Evolutionary conservation across 2,113 vertebrate genomes (phyloP).

Genomic region (Odobenus rosmarus): DNA sequence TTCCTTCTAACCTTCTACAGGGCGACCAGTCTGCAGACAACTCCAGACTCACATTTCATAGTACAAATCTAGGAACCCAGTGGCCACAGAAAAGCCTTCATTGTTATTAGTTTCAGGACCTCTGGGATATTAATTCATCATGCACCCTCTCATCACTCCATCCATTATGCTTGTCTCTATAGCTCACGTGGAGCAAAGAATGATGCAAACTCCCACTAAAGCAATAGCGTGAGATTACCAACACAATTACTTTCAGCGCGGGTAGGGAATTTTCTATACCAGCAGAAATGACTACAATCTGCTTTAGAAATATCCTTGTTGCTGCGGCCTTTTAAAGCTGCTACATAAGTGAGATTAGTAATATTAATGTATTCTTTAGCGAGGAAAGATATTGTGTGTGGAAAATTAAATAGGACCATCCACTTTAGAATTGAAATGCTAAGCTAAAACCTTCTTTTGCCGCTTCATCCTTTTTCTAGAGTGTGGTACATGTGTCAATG

Average conservation of each 20-base stretch:
- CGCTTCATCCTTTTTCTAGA: conserved; percentile 75
- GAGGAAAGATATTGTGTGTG: conserved; percentile 73
- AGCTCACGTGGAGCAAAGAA: conserved; percentile 61
- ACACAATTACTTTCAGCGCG: conserved; percentile 73
- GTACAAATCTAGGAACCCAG: conserved; percentile 38
- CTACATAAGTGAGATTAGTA: conserved; percentile 83
- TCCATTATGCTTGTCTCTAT: conserved; percentile 65
- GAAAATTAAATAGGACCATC: conserved; percentile 77
- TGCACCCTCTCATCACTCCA: conserved; percentile 56
- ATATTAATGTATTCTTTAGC: conserved; percentile 82
- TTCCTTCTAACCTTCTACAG: background rate
- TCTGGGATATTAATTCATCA: conserved; percentile 78
- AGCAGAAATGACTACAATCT: conserved; percentile 73
- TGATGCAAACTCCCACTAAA: conserved; percentile 58
- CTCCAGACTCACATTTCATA: conserved; percentile 56
- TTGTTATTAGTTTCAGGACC: conserved; percentile 64
- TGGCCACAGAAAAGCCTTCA: conserved; percentile 48
- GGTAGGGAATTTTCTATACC: conserved; percentile 63
- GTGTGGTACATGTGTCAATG: conserved; percentile 60
- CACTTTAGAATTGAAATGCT: conserved; percentile 84
- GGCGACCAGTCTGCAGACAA: background rate
- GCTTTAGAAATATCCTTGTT: conserved; percentile 64
- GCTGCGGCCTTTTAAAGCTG: conserved; percentile 74
- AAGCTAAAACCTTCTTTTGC: conserved; percentile 75
- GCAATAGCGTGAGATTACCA: conserved; percentile 62